Evolutionary conservation across 2,113 vertebrate genomes (phyloP).

Genomic region (Amphiprion ocellaris): DNA sequence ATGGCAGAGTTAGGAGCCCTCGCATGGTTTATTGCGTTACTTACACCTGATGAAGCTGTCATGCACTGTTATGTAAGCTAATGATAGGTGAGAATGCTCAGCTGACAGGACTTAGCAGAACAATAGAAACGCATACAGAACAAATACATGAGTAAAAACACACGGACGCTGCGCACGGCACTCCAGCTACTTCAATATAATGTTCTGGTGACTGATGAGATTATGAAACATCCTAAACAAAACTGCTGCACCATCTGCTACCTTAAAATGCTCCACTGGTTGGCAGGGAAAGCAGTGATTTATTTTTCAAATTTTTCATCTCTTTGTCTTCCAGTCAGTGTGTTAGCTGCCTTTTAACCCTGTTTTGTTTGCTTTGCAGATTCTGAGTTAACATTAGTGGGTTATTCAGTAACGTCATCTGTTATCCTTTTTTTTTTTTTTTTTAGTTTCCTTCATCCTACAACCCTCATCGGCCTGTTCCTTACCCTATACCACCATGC

Average conservation of each 20-base stretch:
- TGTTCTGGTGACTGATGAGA: conserved; percentile 1
- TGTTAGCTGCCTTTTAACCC: background rate
- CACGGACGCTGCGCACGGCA: too few relatives aligned
- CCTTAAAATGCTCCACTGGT: background rate
- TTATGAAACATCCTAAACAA: background rate
- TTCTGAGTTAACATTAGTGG: background rate
- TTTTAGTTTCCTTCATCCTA: conserved; percentile 93
- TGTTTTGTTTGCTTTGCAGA: background rate
- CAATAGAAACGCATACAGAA: background rate
- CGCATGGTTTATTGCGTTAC: conserved; percentile 16
- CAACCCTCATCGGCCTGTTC: conserved; percentile 97
- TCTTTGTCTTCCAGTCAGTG: background rate
- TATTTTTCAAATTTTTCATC: background rate
- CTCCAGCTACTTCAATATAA: background rate
- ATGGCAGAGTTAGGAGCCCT: background rate
- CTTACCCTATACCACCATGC: conserved; percentile 98
- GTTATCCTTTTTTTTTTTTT: background rate
- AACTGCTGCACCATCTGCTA: too few relatives aligned
- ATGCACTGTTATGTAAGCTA: background rate
- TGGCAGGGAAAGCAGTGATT: background rate
- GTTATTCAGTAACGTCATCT: background rate
- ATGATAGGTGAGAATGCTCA: background rate
- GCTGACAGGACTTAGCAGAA: too few relatives aligned
- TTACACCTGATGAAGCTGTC: background rate
- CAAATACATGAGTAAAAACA: too few relatives aligned